These are phyloP conservation scores for Goniozus legneri DNA, from an alignment of 1,140 invertebrate genomes.

Conservation along the genomic window DNA sequence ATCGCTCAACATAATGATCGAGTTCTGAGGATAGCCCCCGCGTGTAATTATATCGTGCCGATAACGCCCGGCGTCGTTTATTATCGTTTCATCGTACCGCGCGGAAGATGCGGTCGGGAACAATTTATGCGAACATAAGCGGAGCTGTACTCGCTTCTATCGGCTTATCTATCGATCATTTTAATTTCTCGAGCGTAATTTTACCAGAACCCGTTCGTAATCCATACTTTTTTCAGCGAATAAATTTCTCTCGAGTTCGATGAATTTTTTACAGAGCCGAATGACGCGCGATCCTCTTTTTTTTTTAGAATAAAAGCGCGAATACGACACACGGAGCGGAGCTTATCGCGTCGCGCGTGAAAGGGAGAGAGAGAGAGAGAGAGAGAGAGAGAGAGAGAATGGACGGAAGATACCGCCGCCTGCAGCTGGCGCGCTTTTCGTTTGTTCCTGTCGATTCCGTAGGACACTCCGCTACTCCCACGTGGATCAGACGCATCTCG, in stretches of 20 bases:
- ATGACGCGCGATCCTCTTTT: background rate
- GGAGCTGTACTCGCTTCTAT: no score
- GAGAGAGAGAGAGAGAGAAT: background rate
- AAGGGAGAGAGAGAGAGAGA: background rate
- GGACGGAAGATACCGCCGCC: slow-evolving; percentile 2
- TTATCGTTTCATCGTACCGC: no score
- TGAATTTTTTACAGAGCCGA: background rate
- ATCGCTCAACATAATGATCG: no score
- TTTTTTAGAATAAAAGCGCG: no score
- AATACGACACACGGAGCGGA: no score
- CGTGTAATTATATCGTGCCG: no score
- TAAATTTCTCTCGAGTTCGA: background rate
- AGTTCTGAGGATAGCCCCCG: no score
- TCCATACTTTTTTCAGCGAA: background rate
- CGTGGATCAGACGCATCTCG: slow-evolving; percentile 34
- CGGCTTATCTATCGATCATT: no score
- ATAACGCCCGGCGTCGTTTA: no score
- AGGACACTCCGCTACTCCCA: slow-evolving; percentile 30
- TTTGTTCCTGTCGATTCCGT: slow-evolving; percentile 21
- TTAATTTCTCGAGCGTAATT: background rate
- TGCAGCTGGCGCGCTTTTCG: slow-evolving; percentile 1
- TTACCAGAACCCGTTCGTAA: background rate
- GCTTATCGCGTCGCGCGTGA: background rate
- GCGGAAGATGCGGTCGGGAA: no score
- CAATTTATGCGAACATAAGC: no score